Evolutionary conservation across 2,888 invertebrate genomes (phyloP), one percentile per base, ranked within the genome.

Genomic region (Heteropelma amictum): DNA sequence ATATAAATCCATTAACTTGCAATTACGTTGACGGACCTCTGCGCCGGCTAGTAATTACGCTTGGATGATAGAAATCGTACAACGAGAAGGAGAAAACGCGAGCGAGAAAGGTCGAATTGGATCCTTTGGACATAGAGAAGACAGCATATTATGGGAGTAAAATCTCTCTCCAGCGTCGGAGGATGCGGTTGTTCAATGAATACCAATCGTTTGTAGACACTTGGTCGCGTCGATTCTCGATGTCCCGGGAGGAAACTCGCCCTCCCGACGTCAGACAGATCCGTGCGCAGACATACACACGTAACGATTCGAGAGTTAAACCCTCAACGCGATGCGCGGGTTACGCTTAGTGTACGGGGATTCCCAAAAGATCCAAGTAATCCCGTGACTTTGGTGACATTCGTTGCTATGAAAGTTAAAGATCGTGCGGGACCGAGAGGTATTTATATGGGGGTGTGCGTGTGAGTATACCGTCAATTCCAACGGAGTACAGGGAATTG

Each of bases 321-420:
- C 53, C 19, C 54, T 67, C 42, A 40, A 14, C 12, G 35, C 28
- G 19, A 47, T 49, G 63, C 12, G 45, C 51, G 26, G 42, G 33
- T 35, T 35, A 12, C 17, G 42, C 63, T 60, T 28, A 49, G 69
- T 23, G 53, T 30, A 53, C 28, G 30, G 51, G 49, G 68, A 68
- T 60, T 56, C 61, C 63, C 70, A 56, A 35, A 58, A 49, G 64
- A 75, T 54, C 67, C 75, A 72, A 70, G 67, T 72, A 76, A 76
- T 76, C 71, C 63, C 67, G 67, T 64, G 76, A 71, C 75, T 64
- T 40, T 71, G n/a, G 67, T 17, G 68, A 53, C 42, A 51, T 49
- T 67, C n/a, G n/a, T 45, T 35, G 40, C 71, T 71, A 30, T 63
- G 60, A 54, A 23, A 69, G 38, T 23, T 30, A 47, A 53, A 19